These are phyloP conservation scores for Beris morrisii DNA, from an alignment of 2,888 invertebrate genomes.

Conservation along the genomic window DNA sequence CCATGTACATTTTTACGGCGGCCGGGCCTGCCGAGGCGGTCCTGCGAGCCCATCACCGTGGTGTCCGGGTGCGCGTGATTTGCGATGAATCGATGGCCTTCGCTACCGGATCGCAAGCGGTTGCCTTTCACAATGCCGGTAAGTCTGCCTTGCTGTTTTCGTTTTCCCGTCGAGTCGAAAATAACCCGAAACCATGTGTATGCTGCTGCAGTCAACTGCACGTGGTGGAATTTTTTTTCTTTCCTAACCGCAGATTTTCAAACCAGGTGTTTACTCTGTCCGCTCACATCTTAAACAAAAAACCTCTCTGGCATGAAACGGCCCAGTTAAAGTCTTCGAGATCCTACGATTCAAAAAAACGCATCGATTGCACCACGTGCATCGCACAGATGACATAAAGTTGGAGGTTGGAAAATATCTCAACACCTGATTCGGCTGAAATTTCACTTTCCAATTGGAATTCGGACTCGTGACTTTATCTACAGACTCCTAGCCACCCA, in stretches of 20 bases:
- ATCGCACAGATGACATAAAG: background rate
- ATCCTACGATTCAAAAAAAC: background rate
- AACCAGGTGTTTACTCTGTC: background rate
- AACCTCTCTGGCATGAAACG: too few relatives aligned
- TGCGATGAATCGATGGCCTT: constrained; percentile 35
- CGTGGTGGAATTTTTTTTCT: constrained; percentile 3
- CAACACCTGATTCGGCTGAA: background rate
- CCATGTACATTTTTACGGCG: constrained; percentile 37
- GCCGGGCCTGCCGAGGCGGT: constrained; percentile 26
- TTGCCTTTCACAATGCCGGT: constrained; percentile 35
- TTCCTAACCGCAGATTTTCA: background rate
- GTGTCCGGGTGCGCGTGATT: constrained; percentile 34
- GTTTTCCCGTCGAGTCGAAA: background rate
- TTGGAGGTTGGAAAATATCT: constrained; percentile 21
- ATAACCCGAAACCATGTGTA: constrained; percentile 17
- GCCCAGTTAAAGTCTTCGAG: too few relatives aligned
- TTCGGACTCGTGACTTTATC: background rate
- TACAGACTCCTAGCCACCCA: too few relatives aligned
- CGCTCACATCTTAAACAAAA: too few relatives aligned
- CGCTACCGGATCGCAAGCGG: constrained; percentile 30
- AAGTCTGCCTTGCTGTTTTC: constrained; percentile 9
- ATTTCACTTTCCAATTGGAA: background rate
- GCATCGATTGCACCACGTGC: constrained; percentile 23
- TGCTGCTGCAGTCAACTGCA: background rate
- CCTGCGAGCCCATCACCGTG: constrained; percentile 31